Base-by-base conservation (phyloP, 2,797 vertebrate genomes). In the Acipenser transmontanus region DNA sequence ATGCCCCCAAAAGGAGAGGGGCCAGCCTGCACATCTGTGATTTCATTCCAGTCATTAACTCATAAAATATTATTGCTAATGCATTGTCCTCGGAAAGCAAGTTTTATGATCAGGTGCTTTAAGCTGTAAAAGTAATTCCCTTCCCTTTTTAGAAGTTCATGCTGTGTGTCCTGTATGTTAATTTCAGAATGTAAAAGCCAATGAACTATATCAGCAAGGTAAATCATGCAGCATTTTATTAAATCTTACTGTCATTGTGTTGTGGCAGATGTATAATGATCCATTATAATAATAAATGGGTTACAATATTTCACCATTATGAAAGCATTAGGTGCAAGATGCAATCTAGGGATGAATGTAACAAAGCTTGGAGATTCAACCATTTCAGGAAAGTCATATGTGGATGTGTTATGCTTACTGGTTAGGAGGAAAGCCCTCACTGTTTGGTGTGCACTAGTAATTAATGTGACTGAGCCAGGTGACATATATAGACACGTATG, bases 241-340 rank as follows among this genome's bases (percentile, higher is more conserved):
- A 34, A 34, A 34, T 78, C 77, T 81, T 62, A 49, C 74, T 69
- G 72, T 79, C 74, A 82, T 82, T 78, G 77, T 68, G 73, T 77
- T 63, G 72, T 80, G 80, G 76, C 82, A 86, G 82, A 85, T 85
- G 80, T 77, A 84, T 83, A 87, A 86, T 75, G 76, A 84, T 79
- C 77, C 78, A 80, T 85, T 85, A 78, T 73, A 72, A 81, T 83
- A 80, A 87, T 81, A 77, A 70, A 85, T 85, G 71, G 62, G 50
- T 72, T 67, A 65, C 66, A 47, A 70, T 66, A 68, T 78, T 76
- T 80, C 74, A 67, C 66, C 72, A 80, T 80, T 74, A 77, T 64
- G 65, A 62, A 68, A 75, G 68, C 20, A 64, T 73, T 73, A 70
- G 75, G 69, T 66, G 70, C 50, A 69, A 61, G 63, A 67, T 65